Base-by-base conservation (phyloP, 2,888 invertebrate species). In the Oligia fasciuncula region DNA sequence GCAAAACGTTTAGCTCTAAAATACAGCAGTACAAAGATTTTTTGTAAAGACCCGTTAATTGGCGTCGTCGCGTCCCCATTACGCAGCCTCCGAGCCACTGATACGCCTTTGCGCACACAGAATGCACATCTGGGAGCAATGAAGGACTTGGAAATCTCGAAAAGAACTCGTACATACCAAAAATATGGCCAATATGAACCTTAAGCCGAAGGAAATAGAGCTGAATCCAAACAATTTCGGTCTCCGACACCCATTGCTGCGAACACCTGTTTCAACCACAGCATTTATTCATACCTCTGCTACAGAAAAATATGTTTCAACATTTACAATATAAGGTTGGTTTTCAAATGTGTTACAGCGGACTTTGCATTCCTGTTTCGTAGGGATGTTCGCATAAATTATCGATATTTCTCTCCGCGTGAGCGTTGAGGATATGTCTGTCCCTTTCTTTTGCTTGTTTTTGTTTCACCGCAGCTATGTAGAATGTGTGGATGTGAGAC, bases 351-450 rank as follows among this genome's bases (percentile, higher is more conserved):
- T 8, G 23, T 14, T 46, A 40, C 9, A 5, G 49, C 29, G 69
- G 67, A 83, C 88, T 89, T 92, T 94, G 95, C 96, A 96, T 96
- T 96, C 96, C 94, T 93, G 95, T 93, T 94, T 92, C 91, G 93
- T 96, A 95, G 96, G 96, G 96, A 96, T 96, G 96, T 94, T 94
- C 95, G 96, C 96, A 96, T 96, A 96, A 96, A 96, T 96, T 96
- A 96, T 96, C 95, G 96, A 96, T 95, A 95, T 96, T 95, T 94
- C 95, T 92, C 94, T 95, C 93, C 90, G 92, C 92, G 91, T 92
- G 89, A 90, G 92, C 91, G 91, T 90, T 87, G 88, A 90, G 91
- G 90, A 94, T 95, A 94, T 90, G 93, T 92, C 92, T 92, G 92
- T 96, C 96, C 92, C 94, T 92, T 91, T 96, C 94, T 92, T 90